Conservation (phyloP, 2,113 vertebrate species). For the Mirza zaza region DNA sequence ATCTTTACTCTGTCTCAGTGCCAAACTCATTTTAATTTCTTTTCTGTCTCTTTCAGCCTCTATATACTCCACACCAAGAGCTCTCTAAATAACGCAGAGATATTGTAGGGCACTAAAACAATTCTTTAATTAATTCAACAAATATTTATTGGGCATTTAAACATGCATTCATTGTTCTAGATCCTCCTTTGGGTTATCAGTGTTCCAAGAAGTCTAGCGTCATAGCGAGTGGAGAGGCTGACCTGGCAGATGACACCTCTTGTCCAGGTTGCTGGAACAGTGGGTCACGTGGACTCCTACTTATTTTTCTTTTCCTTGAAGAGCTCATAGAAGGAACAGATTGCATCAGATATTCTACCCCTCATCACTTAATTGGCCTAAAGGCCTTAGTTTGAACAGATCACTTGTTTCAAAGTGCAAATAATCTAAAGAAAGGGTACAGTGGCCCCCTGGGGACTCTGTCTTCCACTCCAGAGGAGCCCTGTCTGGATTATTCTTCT, state of each 20-base stretch:
- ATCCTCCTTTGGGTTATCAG: not conserved
- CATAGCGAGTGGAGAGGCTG: not conserved
- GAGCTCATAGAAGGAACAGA: not conserved
- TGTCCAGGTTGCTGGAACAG: not conserved
- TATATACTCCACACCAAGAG: not conserved
- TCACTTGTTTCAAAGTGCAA: slow-evolving; percentile 48
- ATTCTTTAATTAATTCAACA: not conserved
- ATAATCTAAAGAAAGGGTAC: slow-evolving; percentile 55
- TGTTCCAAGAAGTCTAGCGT: not conserved
- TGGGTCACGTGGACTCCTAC: not conserved
- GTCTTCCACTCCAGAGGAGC: slow-evolving; percentile 40
- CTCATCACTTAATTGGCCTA: not conserved
- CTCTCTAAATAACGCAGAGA: slow-evolving; percentile 13
- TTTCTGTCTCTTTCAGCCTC: slow-evolving; percentile 29
- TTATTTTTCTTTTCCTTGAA: not conserved
- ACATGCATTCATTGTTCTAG: not conserved
- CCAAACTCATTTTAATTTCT: slow-evolving; percentile 45
- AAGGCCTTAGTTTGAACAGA: slow-evolving; percentile 13
- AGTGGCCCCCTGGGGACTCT: slow-evolving; percentile 59
- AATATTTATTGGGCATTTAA: not conserved
- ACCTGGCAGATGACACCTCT: not conserved
- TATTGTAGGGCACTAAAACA: not conserved
- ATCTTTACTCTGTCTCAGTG: not conserved
- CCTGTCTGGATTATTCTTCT: slow-evolving; percentile 74
- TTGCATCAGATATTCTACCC: not conserved